A percentile compares a stretch with the other conserved stretches of the same genome.
Conservation (phyloP, 2,113 vertebrate species). For the Phylloscopus trochiloides region DNA sequence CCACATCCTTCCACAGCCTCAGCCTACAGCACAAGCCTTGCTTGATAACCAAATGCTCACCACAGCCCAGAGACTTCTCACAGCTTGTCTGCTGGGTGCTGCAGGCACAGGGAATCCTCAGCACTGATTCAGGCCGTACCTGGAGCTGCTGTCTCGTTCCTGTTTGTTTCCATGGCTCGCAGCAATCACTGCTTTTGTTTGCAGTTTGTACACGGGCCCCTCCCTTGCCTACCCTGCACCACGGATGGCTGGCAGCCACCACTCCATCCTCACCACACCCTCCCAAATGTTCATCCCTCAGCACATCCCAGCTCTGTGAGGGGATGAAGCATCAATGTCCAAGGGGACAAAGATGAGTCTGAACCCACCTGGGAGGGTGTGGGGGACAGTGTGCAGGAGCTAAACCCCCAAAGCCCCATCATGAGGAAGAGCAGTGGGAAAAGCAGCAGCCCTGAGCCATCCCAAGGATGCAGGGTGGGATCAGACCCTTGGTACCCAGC, state of each 20-base stretch:
- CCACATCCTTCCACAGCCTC: not conserved
- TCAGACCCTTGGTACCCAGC: not conserved
- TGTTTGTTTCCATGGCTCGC: not conserved
- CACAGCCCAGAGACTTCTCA: not conserved
- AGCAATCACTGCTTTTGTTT: not conserved
- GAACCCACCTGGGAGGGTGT: not conserved
- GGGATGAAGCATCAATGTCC: not conserved
- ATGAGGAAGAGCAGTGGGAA: rapidly evolving
- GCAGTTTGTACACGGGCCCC: not conserved
- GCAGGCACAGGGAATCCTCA: not conserved
- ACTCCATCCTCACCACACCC: rapidly evolving
- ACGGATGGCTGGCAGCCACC: rapidly evolving
- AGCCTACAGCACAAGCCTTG: not conserved
- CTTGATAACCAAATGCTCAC: not conserved
- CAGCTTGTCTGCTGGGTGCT: not conserved
- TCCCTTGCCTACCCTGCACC: not conserved
- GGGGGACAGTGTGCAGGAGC: too few relatives aligned
- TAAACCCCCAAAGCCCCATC: rapidly evolving
- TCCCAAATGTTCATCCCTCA: rapidly evolving
- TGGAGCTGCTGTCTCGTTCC: not conserved
- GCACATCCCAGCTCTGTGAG: rapidly evolving
- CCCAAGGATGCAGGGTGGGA: not conserved
- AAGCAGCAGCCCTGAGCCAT: not conserved
- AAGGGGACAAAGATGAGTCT: not conserved
- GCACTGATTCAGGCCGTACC: not conserved